Evolutionary conservation across 64 coral and sea anemone species (phyloP), one percentile per base, ranked within the genome.

Genomic region (Dendronephthya gigantea): DNA sequence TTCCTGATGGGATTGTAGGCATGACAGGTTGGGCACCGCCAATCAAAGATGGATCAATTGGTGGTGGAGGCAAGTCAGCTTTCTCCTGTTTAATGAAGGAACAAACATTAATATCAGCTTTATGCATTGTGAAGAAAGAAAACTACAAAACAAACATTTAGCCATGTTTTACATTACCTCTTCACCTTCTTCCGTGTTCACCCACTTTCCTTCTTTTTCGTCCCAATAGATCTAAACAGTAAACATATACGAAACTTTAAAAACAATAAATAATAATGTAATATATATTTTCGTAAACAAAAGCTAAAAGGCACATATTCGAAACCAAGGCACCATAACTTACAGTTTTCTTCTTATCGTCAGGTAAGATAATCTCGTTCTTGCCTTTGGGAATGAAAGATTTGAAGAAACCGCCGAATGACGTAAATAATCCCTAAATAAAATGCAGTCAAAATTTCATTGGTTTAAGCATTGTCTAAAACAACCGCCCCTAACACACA

Each of bases 321-420:
- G n/a, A 40, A 19, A 23, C 1, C 5, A 36, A 32, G 55, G 1
- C 19, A 9, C 22, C 10, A 55, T 15, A 13, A 45, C 83, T 83
- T 70, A 93, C 91, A 28, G 91, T 51, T 45, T 93, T 93, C 1
- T 93, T 87, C 6, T 17, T 82, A 43, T 93, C 91, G 83, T 93
- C 91, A 23, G 91, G 91, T 22, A 93, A 62, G 48, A 85, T 81
- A 32, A 93, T 88, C 74, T 93, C 88, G 66, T 93, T 90, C 13
- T 84, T 84, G 0, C 72, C 88, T 40, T 82, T 82, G 39, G 91
- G 91, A 6, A 93, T 90, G 7, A 93, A 4, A n/a, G 83, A 69
- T 9, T 86, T 68, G 28, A 93, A 76, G 33, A 90, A 48, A 33
- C 75, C 72, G 15, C 91, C 91, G 70, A 69, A 37, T 15, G 81